A percentile compares a stretch with the other conserved stretches of the same genome.
These are phyloP conservation scores for Prionace glauca DNA, from an alignment of 2,797 vertebrate species.

Conservation along the genomic window DNA sequence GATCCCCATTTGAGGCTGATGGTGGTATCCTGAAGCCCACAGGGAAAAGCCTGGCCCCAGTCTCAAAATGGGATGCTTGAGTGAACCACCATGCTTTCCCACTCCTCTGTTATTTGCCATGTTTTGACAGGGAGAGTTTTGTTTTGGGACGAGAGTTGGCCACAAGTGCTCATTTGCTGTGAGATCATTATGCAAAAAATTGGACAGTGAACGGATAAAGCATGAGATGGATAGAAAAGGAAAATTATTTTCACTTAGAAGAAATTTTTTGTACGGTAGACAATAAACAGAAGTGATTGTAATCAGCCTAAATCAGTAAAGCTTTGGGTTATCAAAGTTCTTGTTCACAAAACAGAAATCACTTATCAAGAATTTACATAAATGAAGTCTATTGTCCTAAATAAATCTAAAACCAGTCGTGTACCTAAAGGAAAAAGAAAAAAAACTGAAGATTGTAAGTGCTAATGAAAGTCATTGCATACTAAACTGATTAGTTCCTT, in stretches of 20 bases:
- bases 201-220: not conserved
- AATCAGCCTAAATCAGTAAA: slow-evolving; percentile 26
- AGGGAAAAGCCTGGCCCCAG: not conserved
- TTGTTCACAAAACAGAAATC: slow-evolving; percentile 29
- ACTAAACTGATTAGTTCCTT: slow-evolving; percentile 63
- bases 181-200: not conserved
- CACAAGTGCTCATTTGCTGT: not conserved
- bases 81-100: not conserved
- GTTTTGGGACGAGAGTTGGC: not conserved
- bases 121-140: slow-evolving; percentile 5
- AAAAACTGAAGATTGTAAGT: slow-evolving; percentile 36
- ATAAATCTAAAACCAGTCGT: slow-evolving; percentile 25
- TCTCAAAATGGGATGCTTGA: not conserved
- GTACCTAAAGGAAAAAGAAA: not conserved
- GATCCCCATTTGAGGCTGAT: not conserved
- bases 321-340: slow-evolving; percentile 36
- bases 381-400: slow-evolving; percentile 17
- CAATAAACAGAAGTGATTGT: not conserved
- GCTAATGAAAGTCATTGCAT: slow-evolving; percentile 62
- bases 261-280: not conserved
- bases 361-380: slow-evolving; percentile 36
- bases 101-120: not conserved
- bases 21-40: not conserved
- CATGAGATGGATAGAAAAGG: not conserved
- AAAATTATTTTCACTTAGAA: not conserved